Conservation (phyloP, 1,140 invertebrate species). For the Rhysida immarginata region DNA sequence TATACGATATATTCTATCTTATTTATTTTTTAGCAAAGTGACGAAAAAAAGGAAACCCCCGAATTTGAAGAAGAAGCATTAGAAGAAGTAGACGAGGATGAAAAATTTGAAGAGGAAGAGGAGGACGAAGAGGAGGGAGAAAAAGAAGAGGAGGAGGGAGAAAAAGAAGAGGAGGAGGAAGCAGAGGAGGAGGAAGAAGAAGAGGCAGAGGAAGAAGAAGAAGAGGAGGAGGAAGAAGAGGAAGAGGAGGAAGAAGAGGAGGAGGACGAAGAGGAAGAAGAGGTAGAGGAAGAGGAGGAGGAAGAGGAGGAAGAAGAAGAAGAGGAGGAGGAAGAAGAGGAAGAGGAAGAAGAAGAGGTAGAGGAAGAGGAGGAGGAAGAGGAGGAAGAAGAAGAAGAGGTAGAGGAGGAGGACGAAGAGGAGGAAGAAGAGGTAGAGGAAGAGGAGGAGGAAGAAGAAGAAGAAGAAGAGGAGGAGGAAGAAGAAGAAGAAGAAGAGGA, state of each 20-base stretch:
- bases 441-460: background rate
- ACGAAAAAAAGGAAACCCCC: too few relatives aligned
- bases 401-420: too few relatives aligned
- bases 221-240: background rate
- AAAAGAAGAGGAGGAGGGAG: background rate
- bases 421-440: background rate
- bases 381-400: conserved; percentile 1
- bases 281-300: background rate
- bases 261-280: background rate
- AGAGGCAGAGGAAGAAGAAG: conserved; percentile 8
- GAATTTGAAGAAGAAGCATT: background rate
- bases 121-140: background rate
- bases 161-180: background rate
- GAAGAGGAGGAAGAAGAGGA: background rate
- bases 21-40: too few relatives aligned
- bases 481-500: conserved; percentile 2
- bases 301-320: background rate
- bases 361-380: conserved; percentile 10
- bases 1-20: too few relatives aligned
- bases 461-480: conserved; percentile 5
- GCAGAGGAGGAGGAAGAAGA: background rate
- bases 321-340: background rate
- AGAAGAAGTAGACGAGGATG: background rate
- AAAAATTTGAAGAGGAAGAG: background rate
- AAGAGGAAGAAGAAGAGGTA: conserved; percentile 3